These are phyloP conservation scores for Tolypeutes matacus DNA, from an alignment of 2,797 vertebrate genomes.

Conservation along the genomic window DNA sequence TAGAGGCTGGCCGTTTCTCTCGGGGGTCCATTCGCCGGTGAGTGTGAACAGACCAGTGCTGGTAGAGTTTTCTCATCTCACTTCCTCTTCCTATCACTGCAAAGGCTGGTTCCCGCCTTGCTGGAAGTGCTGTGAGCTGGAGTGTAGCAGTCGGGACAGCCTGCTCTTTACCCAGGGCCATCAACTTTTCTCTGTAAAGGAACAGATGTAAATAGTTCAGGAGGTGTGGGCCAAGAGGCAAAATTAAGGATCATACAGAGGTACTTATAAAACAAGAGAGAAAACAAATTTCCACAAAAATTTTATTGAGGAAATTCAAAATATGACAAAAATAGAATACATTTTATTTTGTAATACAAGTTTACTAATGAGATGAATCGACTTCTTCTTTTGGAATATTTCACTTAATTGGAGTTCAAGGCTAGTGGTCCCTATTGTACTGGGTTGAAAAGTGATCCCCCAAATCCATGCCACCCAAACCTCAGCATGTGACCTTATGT, in stretches of 20 bases:
- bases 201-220: not conserved
- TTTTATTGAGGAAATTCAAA: slow-evolving; percentile 3
- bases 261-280: not conserved
- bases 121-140: not conserved
- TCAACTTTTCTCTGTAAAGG: not conserved
- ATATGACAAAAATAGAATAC: not conserved
- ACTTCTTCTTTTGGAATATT: not conserved
- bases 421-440: not conserved
- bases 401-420: not conserved
- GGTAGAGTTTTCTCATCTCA: not conserved
- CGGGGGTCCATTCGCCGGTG: not conserved
- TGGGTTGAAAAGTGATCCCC: too few species aligned
- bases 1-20: not conserved
- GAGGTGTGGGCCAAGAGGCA: not conserved
- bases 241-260: not conserved
- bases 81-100: not conserved
- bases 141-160: not conserved
- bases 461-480: too few species aligned
- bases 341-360: not conserved
- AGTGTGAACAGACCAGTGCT: not conserved
- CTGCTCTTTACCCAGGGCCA: not conserved
- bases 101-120: not conserved
- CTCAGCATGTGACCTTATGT: too few species aligned
- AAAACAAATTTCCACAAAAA: not conserved
- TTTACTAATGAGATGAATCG: not conserved